Percentiles rank a stretch among this genome's conserved stretches.
Evolutionary conservation across 2,113 vertebrate species (phyloP).

Genomic region (Okapia johnstoni): DNA sequence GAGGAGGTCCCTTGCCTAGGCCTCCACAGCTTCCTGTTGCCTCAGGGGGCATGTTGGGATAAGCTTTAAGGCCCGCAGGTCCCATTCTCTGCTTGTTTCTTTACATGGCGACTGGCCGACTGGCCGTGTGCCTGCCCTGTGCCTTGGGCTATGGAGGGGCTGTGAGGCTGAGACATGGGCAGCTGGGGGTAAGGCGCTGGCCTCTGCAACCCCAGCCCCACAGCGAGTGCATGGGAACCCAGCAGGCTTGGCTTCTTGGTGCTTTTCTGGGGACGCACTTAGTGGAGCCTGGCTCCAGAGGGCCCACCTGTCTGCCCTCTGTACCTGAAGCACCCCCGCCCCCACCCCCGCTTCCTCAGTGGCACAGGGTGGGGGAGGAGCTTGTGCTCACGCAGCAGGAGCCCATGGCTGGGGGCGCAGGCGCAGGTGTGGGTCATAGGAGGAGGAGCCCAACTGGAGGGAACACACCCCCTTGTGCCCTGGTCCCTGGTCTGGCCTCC

Average conservation of each 20-base stretch:
- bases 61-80: fast-evolving
- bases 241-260: no score
- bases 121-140: neutral
- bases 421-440: fast-evolving
- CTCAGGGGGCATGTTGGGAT: neutral
- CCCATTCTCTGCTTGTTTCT: neutral
- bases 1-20: neutral
- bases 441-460: fast-evolving
- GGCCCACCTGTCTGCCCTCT: fast-evolving
- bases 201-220: neutral
- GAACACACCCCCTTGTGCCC: neutral
- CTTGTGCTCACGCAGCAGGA: neutral
- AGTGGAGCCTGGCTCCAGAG: neutral
- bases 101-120: neutral
- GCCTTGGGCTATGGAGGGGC: neutral
- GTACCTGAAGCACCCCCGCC: neutral
- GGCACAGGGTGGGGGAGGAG: neutral
- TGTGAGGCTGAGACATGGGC: fast-evolving
- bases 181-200: neutral
- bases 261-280: neutral
- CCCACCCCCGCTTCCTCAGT: neutral
- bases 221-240: fast-evolving
- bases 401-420: neutral
- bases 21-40: fast-evolving
- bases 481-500: neutral